Evolutionary conservation across 2,888 invertebrate genomes (phyloP), one percentile per base, ranked within the genome.

Genomic region (Lacanobia wlatinum): DNA sequence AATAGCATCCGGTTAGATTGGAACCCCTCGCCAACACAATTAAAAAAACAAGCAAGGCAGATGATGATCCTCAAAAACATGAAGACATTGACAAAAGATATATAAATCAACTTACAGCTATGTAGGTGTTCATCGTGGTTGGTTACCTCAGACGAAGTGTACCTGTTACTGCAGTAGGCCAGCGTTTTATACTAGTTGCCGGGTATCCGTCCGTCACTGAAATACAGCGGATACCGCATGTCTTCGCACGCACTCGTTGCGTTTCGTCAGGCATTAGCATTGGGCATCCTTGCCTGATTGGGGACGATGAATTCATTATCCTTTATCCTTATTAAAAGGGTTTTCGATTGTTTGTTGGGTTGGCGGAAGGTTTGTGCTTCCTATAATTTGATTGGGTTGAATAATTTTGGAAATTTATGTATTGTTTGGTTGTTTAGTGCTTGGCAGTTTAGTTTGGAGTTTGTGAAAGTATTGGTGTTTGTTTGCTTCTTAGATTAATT

Each of bases 71-170:
- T 16, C 23, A 1, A 53, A 53, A 53, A 53, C 38, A 18, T 12
- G n/a, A 6, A 59, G 14, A 38, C 23, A 68, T 23, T 40, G 12
- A 73, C 10, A 14, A 46, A 28, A 75, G 1, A 48, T 46, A 78
- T 6, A 62, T 10, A 74, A 69, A 65, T 70, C 12, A 81, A 95
- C 95, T 95, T 86, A 95, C 95, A 85, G 93, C 90, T 65, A 94
- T 85, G 87, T 89, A 93, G 91, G 92, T 90, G 91, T 95, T 94
- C 95, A 95, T 95, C 77, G 90, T 93, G 80, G 88, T 91, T 86
- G 84, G 55, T 71, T 84, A 83, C 87, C 87, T 88, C 87, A 91
- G 91, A 92, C 93, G 93, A 95, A 93, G 92, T 95, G 93, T 94
- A 76, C 74, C 72, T 61, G 48, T 10, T 43, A 21, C 52, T 21